phyloP scores from a whole-genome alignment of 2,888 invertebrate genomes.

The Synanthedon vespiformis region DNA sequence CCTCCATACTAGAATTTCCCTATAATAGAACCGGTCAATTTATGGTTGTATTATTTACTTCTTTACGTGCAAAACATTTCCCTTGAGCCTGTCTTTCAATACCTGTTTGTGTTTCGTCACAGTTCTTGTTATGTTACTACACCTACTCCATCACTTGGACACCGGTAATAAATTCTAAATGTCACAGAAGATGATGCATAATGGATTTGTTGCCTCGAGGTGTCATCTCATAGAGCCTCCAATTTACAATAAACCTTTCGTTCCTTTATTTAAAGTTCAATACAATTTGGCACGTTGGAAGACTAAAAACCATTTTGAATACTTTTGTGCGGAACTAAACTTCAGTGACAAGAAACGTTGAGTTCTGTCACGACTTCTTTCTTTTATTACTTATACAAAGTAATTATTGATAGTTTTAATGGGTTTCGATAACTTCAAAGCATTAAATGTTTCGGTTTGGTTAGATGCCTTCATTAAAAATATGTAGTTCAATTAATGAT shows the following conservation, averaged over 20 bases:
- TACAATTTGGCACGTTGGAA: conserved; percentile 10
- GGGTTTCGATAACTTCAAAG: conserved; percentile 2
- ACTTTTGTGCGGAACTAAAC: conserved; percentile 14
- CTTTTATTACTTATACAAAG: conserved; percentile 10
- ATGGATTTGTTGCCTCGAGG: conserved; percentile 44
- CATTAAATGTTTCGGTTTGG: too few relatives aligned
- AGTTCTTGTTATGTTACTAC: conserved; percentile 23
- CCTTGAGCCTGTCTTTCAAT: conserved; percentile 11
- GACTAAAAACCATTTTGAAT: conserved; percentile 7
- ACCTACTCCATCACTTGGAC: conserved; percentile 47
- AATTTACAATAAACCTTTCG: conserved; percentile 12
- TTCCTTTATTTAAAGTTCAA: conserved; percentile 12
- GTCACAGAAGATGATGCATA: conserved; percentile 57
- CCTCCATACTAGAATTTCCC: too few relatives aligned
- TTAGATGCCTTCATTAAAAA: too few relatives aligned
- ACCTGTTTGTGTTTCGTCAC: conserved; percentile 26
- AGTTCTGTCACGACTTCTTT: conserved; percentile 23
- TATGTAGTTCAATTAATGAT: too few relatives aligned
- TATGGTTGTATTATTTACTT: too few relatives aligned
- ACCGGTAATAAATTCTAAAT: conserved; percentile 58
- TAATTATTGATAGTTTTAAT: conserved; percentile 40
- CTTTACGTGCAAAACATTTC: not conserved
- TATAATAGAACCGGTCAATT: too few relatives aligned
- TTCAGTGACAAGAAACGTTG: conserved; percentile 22
- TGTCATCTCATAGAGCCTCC: conserved; percentile 20